Evolutionary conservation across 2,797 vertebrate species (phyloP).

Genomic region (Sebastes reedi): DNA sequence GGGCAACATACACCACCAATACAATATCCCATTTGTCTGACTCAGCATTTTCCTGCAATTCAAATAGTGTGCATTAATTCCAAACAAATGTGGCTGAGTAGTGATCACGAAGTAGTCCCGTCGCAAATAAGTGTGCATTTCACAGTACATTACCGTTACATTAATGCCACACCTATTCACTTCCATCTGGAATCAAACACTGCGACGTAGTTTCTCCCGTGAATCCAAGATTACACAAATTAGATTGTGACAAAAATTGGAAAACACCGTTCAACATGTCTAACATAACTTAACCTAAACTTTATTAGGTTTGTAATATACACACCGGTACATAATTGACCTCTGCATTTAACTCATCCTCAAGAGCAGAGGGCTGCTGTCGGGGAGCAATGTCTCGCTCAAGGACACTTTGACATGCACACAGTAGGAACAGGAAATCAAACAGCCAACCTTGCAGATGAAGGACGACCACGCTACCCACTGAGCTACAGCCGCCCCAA

Average conservation of each 20-base stretch:
- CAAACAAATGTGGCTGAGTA: constrained; percentile 16
- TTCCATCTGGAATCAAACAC: constrained; percentile 16
- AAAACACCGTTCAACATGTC: background rate
- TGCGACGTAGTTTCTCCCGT: background rate
- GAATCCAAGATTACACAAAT: background rate
- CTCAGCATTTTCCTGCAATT: constrained; percentile 39
- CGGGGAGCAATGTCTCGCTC: too few species aligned
- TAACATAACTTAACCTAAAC: too few species aligned
- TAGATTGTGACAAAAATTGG: background rate
- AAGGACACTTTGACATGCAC: too few species aligned
- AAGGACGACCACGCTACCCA: too few species aligned
- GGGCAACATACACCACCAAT: constrained; percentile 26
- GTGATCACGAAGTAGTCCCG: constrained; percentile 3
- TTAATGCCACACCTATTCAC: constrained; percentile 24
- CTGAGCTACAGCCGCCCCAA: too few species aligned
- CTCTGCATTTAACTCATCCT: too few species aligned
- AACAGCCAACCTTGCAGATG: too few species aligned
- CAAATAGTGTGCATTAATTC: constrained; percentile 44
- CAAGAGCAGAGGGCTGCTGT: too few species aligned
- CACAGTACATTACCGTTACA: constrained; percentile 48
- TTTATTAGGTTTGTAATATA: too few species aligned
- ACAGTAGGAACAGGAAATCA: too few species aligned
- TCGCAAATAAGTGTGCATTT: constrained; percentile 40
- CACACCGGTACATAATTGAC: too few species aligned
- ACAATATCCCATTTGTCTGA: constrained; percentile 42